Percentiles rank a stretch among this genome's conserved stretches.
These are phyloP conservation scores for Tenthredo notha DNA, from an alignment of 2,888 invertebrate genomes.

Conservation along the genomic window DNA sequence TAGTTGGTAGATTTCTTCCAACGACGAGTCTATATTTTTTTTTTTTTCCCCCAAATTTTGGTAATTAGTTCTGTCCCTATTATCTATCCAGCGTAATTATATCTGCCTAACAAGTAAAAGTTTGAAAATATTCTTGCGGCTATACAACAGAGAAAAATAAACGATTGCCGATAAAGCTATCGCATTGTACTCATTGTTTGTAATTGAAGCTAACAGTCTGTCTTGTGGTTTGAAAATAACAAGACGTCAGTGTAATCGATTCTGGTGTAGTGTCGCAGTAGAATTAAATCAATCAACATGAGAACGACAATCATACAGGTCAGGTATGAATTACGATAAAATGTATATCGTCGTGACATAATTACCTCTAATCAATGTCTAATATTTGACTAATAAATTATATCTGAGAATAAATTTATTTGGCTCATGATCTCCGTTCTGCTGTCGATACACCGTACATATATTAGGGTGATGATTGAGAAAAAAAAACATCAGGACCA, in stretches of 20 bases:
- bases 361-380: not conserved
- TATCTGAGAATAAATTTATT: not conserved
- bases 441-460: not conserved
- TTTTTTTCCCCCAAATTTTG: not conserved
- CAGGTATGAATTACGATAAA: not conserved
- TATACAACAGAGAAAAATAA: not conserved
- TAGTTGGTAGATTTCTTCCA: not conserved
- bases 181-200: not conserved
- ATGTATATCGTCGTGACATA: not conserved
- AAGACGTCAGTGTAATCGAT: not conserved
- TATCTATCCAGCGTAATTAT: not conserved
- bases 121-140: not conserved
- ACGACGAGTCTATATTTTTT: not conserved
- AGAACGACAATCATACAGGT: not conserved
- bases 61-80: not conserved
- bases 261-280: not conserved
- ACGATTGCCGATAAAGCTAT: not conserved
- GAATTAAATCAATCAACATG: not conserved
- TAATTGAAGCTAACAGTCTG: not conserved
- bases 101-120: not conserved
- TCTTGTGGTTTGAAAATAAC: not conserved
- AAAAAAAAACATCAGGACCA: too few species aligned
- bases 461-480: too few species aligned
- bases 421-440: not conserved
- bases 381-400: not conserved